These are phyloP conservation scores for Cydia fagiglandana DNA, from an alignment of 1,140 invertebrate species.

Conservation along the genomic window DNA sequence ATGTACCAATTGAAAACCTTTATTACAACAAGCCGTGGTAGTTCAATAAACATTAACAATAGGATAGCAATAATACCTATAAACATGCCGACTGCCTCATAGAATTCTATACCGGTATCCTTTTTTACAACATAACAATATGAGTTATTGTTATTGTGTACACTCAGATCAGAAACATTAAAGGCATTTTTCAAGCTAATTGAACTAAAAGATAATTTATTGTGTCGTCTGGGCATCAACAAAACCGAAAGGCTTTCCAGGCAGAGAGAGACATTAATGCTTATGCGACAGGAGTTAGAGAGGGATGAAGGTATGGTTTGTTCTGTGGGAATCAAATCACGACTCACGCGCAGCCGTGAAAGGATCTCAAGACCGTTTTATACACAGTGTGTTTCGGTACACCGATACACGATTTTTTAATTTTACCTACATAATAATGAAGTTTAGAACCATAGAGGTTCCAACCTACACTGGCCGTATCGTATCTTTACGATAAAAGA, in stretches of 20 bases:
- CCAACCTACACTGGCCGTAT: no score
- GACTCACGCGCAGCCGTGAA: conserved; percentile 69
- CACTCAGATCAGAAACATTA: conserved; percentile 33
- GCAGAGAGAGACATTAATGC: conserved; percentile 37
- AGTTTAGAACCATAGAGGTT: no score
- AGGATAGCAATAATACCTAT: not conserved
- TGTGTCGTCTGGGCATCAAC: conserved; percentile 39
- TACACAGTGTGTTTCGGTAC: conserved; percentile 49
- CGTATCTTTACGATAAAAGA: no score
- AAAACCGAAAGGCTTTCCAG: conserved; percentile 32
- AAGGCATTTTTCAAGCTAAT: conserved; percentile 41
- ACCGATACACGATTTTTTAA: not conserved
- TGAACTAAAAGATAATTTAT: conserved; percentile 47
- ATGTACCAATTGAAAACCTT: no score
- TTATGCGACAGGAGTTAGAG: conserved; percentile 35
- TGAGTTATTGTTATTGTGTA: conserved; percentile 28
- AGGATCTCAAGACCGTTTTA: conserved; percentile 53
- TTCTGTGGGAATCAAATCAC: conserved; percentile 77
- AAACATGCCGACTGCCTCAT: conserved; percentile 15
- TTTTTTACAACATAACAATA: conserved; percentile 20
- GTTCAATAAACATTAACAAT: conserved; percentile 1
- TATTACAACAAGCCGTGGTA: no score
- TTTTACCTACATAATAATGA: no score
- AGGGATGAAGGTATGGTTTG: conserved; percentile 38
- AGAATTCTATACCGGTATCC: not conserved